phyloP scores from a whole-genome alignment of 2,888 invertebrate species.

The Helobdella robusta region DNA sequence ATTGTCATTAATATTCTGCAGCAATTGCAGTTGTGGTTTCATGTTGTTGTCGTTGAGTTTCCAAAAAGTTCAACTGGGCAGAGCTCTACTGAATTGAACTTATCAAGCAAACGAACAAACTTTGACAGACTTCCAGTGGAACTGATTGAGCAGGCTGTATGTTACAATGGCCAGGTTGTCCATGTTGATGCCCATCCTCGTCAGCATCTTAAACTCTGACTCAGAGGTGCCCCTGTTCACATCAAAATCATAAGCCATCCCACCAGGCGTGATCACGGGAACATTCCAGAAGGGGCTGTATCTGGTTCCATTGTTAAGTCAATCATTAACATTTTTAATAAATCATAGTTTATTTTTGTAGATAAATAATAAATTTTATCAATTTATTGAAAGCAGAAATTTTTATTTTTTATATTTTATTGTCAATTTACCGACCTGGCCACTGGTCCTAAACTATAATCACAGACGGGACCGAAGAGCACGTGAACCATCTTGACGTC shows the following conservation, averaged over 20 bases:
- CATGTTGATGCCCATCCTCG: conserved; percentile 47
- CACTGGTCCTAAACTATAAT: conserved; percentile 72
- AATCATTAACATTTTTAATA: not conserved
- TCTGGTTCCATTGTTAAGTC: conserved; percentile 43
- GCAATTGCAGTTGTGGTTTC: too few species aligned
- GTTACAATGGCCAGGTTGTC: conserved; percentile 27
- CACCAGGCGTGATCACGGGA: conserved; percentile 66
- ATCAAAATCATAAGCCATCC: conserved; percentile 44
- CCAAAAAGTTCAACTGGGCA: too few species aligned
- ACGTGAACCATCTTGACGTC: conserved; percentile 36
- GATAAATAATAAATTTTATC: too few species aligned
- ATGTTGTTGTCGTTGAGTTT: too few species aligned
- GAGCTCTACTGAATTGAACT: too few species aligned
- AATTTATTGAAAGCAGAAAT: too few species aligned
- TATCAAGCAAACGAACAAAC: too few species aligned
- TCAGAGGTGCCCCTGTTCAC: conserved; percentile 32
- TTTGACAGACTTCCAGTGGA: conserved; percentile 25
- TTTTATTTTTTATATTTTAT: too few species aligned
- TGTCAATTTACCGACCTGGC: conserved; percentile 51
- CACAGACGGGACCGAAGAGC: conserved; percentile 46
- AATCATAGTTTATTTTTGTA: not conserved
- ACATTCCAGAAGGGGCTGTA: conserved; percentile 83
- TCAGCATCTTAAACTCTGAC: conserved; percentile 59
- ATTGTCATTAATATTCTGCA: too few species aligned
- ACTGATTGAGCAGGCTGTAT: conserved; percentile 17